A percentile compares a stretch with the other conserved stretches of the same genome.
These are phyloP conservation scores for Apostichopus leukothele DNA, from an alignment of 53 echinoderm and acorn worm genomes.

Conservation along the genomic window DNA sequence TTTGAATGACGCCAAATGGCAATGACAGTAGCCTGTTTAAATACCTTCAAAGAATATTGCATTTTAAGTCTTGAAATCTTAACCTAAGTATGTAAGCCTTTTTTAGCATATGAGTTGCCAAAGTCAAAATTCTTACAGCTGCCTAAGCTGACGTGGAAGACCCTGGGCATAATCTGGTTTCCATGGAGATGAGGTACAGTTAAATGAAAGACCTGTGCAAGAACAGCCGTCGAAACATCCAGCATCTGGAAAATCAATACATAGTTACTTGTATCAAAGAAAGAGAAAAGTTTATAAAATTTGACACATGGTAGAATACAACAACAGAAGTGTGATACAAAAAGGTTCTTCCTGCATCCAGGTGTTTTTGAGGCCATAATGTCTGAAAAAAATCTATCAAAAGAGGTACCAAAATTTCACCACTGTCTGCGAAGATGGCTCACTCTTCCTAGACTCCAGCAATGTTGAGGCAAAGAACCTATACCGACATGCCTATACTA, in stretches of 20 bases:
- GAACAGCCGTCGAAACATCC: neutral
- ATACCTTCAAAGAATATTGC: too few species aligned
- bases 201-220: neutral
- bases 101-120: too few species aligned
- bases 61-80: too few species aligned
- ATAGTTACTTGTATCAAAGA: too few species aligned
- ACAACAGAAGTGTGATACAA: too few species aligned
- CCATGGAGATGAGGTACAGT: slow-evolving; percentile 2
- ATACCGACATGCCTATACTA: neutral
- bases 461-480: slow-evolving; percentile 20
- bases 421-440: slow-evolving; percentile 2
- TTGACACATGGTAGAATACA: too few species aligned
- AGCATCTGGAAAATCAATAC: neutral
- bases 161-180: neutral
- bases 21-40: too few species aligned
- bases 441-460: slow-evolving; percentile 8
- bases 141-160: neutral
- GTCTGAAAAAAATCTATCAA: neutral
- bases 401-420: slow-evolving; percentile 18
- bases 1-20: too few species aligned
- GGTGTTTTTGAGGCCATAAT: neutral
- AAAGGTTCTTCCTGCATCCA: too few species aligned
- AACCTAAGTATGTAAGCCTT: too few species aligned
- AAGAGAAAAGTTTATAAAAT: too few species aligned
- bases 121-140: slow-evolving; percentile 15